Base-by-base conservation (phyloP, 2,888 invertebrate species). In the Chouioia cunea region DNA sequence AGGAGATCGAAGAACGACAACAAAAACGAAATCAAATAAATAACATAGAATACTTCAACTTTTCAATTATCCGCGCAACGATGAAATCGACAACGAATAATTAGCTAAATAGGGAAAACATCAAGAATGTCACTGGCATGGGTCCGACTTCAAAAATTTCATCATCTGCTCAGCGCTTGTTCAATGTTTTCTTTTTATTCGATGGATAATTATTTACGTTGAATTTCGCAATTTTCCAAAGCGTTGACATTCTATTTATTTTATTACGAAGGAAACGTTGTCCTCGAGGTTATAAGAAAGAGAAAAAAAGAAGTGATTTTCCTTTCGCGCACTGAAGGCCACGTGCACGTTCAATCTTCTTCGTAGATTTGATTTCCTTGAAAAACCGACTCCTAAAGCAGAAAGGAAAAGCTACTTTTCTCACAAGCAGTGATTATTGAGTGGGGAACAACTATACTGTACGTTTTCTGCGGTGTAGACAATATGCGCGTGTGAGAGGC, bases 351-450 rank as follows among this genome's bases (percentile, higher is more conserved):
- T 63, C 72, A 68, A 72, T 72, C 73, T 65, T 73, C 73, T 73
- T 73, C 69, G 52, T 22, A 56, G 73, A 73, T 73, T 73, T 73
- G 69, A 73, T 73, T 73, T 73, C 70, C 73, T 70, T 73, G 69
- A 73, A 73, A 18, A 47, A 50, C 54, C 54, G 57, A 66, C 66
- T 52, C 60, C 53, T 65, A 54, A 70, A 70, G 48, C 56, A 48
- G 65, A 50, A 36, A 47, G 54, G 50, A 65, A 60, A 65, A 60
- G 60, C 50, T 48, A 54, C 50, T 65, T 70, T 70, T 70, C 56
- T 68, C 68, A 62, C 62, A 47, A 56, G 56, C 36, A 36, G 2
- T 50, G 4, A 63, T 62, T 60, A 48, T 44, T 48, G 58, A 58
- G 52, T 46, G 44, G 44, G 27, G n/a, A 57, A 18, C 44, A 53